Base-by-base conservation (phyloP, 2,797 vertebrate species). In the Neosalanx taihuensis region DNA sequence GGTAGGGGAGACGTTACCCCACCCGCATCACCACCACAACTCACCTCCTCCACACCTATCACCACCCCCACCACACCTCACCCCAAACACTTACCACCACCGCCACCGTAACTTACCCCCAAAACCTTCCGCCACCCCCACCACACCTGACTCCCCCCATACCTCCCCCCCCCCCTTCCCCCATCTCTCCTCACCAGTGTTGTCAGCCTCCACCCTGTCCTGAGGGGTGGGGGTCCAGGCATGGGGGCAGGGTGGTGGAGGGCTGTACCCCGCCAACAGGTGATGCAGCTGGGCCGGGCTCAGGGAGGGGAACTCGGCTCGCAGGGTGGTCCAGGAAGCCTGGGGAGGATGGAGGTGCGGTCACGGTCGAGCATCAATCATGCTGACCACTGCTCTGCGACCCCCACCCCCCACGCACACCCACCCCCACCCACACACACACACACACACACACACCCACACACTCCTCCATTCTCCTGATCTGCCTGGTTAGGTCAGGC, bases 281-380 rank as follows among this genome's bases (percentile, higher is more conserved):
- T 94, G 93, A 86, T 94, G 88, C 66, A 94, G 85, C 81, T 94
- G 93, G 15, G 92, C 89, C 0, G 91, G 84, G 73, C 85, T 91
- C 69, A 94, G 80, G 59, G 84, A 79, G 0, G 88, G 74, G 74
- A 89, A 89, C 57, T 92, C 89, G 3, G 75, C 82, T 30, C 92
- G 88, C 77, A 94, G 73, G 31, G 90, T 86, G 10, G 37, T 63
- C 93, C 93, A 94, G 3, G 88, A 86, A 10, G 87, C 88, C 93
- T 94, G 66, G 12, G 57, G 51, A 29, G 6, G 29, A 33, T 18
- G 26, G 6, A 23, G 20, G 1, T 59, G 18, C 6, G 56, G 56
- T 58, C 56, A 20, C 3, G 18, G 18, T 58, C 56, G 23, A 58
- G 56, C 18, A n/a, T 23, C 17, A 23, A 23, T 58, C 57, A 59